Percentiles rank a stretch among this genome's conserved stretches.
phyloP scores from a whole-genome alignment of 2,888 invertebrate species.

The Amphipyra berbera region DNA sequence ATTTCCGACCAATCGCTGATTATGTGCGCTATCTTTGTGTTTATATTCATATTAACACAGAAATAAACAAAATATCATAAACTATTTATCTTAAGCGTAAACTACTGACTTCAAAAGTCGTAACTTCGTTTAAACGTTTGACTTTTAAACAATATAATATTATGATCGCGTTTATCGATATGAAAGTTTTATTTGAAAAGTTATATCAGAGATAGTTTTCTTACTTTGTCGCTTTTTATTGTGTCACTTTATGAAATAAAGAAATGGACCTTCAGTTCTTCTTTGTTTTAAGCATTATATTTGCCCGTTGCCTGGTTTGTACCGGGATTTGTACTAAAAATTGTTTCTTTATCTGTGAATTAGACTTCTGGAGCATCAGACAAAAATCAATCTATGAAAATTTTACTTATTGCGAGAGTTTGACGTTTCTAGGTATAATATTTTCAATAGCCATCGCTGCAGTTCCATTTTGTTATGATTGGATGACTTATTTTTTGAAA shows the following conservation, averaged over 20 bases:
- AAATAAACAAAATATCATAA: constrained; percentile 11
- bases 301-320: background rate
- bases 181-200: constrained; percentile 53
- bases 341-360: too few species aligned
- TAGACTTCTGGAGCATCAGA: too few species aligned
- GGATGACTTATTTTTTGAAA: too few species aligned
- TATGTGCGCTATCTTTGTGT: too few species aligned
- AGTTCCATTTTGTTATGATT: too few species aligned
- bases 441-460: too few species aligned
- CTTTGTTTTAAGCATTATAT: background rate
- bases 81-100: constrained; percentile 8
- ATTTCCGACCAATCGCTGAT: too few species aligned
- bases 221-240: constrained; percentile 45
- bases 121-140: constrained; percentile 35
- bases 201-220: constrained; percentile 30
- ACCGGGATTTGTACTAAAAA: background rate
- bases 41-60: background rate
- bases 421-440: too few species aligned
- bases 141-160: constrained; percentile 50
- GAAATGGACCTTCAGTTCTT: background rate
- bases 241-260: constrained; percentile 5
- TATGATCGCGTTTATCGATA: constrained; percentile 53
- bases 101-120: constrained; percentile 28
- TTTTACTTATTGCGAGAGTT: too few species aligned
- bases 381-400: too few species aligned